These are phyloP conservation scores for Drosophila robusta DNA, from an alignment of 2,888 invertebrate genomes.

Conservation along the genomic window DNA sequence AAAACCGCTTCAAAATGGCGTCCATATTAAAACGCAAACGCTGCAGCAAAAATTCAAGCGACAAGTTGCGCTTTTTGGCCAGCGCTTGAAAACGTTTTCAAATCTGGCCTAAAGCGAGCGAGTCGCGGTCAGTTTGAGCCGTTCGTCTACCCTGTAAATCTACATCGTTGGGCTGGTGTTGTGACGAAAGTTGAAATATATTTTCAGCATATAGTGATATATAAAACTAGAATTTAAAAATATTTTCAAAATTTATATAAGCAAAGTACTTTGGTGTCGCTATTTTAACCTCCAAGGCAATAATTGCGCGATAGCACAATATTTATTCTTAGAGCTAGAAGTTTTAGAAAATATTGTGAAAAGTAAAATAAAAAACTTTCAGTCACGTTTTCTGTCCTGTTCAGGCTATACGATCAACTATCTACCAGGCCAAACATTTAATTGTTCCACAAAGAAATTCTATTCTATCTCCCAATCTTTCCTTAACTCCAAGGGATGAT, in stretches of 20 bases:
- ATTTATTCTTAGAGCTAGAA: neutral
- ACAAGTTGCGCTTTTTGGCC: slow-evolving; percentile 24
- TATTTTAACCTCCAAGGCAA: neutral
- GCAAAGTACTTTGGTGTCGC: too few relatives aligned
- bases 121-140: neutral
- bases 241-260: too few relatives aligned
- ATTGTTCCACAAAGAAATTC: neutral
- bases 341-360: too few relatives aligned
- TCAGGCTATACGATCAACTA: neutral
- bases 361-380: neutral
- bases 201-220: neutral
- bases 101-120: slow-evolving; percentile 7
- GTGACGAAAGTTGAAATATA: neutral
- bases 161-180: too few relatives aligned
- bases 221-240: too few relatives aligned
- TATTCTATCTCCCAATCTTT: too few relatives aligned
- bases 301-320: neutral
- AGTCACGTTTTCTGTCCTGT: neutral
- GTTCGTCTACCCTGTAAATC: too few relatives aligned
- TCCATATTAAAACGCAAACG: slow-evolving; percentile 51
- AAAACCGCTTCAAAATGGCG: slow-evolving; percentile 67
- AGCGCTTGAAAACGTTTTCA: slow-evolving; percentile 10
- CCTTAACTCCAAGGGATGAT: too few relatives aligned
- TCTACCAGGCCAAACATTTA: too few relatives aligned
- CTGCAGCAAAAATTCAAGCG: slow-evolving; percentile 23